Percentiles rank a stretch among this genome's conserved stretches.
These are phyloP conservation scores for Baryphthengus martii DNA, from an alignment of 2,113 vertebrate genomes.

Conservation along the genomic window DNA sequence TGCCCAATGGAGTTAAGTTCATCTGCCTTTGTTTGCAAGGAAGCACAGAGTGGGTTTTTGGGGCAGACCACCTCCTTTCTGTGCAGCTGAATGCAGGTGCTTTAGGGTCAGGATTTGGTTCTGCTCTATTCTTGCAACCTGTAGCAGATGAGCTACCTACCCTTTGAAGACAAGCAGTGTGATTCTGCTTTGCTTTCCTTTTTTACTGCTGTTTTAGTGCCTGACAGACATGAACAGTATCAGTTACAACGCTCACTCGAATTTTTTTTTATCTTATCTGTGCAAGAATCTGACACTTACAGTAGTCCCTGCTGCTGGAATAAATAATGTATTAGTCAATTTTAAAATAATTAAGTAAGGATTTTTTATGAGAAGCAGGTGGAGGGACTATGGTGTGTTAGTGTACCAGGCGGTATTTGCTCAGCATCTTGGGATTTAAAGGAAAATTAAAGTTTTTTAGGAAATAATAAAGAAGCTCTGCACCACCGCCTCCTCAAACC, in stretches of 20 bases:
- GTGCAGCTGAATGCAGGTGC: background rate
- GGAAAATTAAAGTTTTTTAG: background rate
- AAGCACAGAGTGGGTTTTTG: background rate
- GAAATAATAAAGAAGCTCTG: background rate
- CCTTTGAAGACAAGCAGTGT: too few species aligned
- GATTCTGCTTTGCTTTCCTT: background rate
- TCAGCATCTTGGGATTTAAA: background rate
- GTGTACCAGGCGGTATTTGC: background rate
- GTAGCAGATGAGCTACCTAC: background rate
- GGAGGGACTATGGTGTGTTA: rapidly evolving
- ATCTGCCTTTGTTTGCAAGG: background rate
- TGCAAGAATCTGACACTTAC: background rate
- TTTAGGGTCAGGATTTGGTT: background rate
- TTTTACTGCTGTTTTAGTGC: background rate
- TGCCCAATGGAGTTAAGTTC: background rate
- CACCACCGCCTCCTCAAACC: too few species aligned
- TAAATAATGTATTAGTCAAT: background rate
- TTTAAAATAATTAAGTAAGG: background rate
- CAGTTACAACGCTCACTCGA: background rate
- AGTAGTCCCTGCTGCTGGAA: background rate
- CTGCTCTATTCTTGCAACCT: background rate
- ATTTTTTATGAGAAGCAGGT: background rate
- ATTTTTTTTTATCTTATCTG: background rate
- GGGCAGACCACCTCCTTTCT: background rate
- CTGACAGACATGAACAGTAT: background rate